Evolutionary conservation across 2,797 vertebrate species (phyloP).

Genomic region (Myotis vivesi): DNA sequence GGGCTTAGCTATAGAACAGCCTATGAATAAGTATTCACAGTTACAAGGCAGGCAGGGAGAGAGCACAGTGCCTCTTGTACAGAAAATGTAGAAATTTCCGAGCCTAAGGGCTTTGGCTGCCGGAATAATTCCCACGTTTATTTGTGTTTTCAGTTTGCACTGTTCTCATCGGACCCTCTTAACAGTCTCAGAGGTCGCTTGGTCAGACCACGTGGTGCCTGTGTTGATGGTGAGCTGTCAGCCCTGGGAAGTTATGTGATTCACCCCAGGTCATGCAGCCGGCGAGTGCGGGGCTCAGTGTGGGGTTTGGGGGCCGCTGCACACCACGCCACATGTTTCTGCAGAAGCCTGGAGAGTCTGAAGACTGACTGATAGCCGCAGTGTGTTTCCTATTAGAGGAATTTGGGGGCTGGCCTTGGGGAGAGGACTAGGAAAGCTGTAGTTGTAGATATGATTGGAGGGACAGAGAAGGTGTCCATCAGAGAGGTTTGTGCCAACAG

Average conservation of each 20-base stretch:
- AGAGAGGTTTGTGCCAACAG: constrained; percentile 71
- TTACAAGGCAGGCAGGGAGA: not conserved
- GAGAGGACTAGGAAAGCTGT: constrained; percentile 35
- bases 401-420: constrained; percentile 23
- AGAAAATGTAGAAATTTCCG: not conserved
- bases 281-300: not conserved
- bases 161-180: constrained; percentile 22
- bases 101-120: not conserved
- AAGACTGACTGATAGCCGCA: not conserved
- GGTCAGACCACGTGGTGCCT: not conserved
- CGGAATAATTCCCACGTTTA: not conserved
- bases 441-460: constrained; percentile 37
- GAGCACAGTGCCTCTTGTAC: not conserved
- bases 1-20: not conserved
- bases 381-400: not conserved
- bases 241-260: not conserved
- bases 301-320: not conserved
- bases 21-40: not conserved
- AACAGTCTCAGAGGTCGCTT: not conserved
- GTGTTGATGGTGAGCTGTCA: not conserved
- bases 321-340: accelerated
- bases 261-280: not conserved
- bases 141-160: constrained; percentile 5
- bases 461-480: constrained; percentile 66
- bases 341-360: not conserved